phyloP scores from a whole-genome alignment of 2,888 invertebrate genomes.

The Trilocha varians region DNA sequence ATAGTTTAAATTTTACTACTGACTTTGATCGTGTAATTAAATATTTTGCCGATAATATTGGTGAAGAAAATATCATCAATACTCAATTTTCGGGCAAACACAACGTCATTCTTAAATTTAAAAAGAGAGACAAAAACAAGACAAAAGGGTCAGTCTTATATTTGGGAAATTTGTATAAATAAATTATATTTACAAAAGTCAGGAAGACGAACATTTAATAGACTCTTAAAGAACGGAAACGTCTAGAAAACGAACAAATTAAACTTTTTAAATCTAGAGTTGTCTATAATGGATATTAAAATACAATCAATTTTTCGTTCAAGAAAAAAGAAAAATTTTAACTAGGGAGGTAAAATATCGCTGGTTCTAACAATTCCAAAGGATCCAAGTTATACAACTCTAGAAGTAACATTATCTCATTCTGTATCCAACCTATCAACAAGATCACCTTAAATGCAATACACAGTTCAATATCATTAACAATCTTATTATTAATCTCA shows the following conservation, averaged over 20 bases:
- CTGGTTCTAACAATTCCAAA: background rate
- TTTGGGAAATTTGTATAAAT: slow-evolving; percentile 70
- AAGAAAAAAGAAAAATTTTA: background rate
- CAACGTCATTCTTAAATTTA: slow-evolving; percentile 28
- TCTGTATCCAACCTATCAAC: slow-evolving; percentile 51
- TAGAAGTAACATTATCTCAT: slow-evolving; percentile 18
- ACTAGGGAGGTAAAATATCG: background rate
- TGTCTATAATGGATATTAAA: slow-evolving; percentile 1
- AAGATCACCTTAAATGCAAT: slow-evolving; percentile 49
- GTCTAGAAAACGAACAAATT: slow-evolving; percentile 4
- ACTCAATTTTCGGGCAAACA: background rate
- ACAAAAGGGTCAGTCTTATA: slow-evolving; percentile 73
- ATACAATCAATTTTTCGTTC: background rate
- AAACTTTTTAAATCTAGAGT: slow-evolving; percentile 3
- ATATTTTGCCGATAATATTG: background rate
- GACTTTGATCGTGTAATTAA: background rate
- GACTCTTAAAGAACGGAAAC: slow-evolving; percentile 23
- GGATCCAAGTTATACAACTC: slow-evolving; percentile 2
- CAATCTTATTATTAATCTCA: slow-evolving; percentile 65
- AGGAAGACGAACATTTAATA: slow-evolving; percentile 58
- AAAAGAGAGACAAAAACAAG: slow-evolving; percentile 66
- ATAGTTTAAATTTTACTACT: no score
- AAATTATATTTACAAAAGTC: slow-evolving; percentile 70
- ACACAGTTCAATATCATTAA: slow-evolving; percentile 59
- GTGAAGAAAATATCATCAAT: background rate